These are phyloP conservation scores for Lamellibrachia columna DNA, from an alignment of 2,888 invertebrate species.

Conservation along the genomic window DNA sequence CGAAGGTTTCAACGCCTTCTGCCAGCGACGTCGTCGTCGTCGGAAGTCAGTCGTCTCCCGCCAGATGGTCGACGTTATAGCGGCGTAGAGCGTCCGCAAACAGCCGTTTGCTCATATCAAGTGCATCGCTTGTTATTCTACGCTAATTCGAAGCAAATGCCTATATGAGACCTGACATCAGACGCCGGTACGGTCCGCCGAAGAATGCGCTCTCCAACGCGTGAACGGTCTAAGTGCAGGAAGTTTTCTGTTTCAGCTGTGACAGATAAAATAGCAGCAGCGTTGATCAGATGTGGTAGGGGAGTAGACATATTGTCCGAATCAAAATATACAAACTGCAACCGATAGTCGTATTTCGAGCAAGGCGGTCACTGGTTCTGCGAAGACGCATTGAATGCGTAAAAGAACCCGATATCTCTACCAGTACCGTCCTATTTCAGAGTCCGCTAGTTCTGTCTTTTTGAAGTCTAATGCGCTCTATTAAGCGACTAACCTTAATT, in stretches of 20 bases:
- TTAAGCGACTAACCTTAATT: neutral
- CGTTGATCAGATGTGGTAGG: neutral
- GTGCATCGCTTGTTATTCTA: conserved; percentile 12
- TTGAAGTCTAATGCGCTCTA: neutral
- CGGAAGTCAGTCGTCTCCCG: neutral
- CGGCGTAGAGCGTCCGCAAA: neutral
- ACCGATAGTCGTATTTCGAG: neutral
- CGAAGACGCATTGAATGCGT: neutral
- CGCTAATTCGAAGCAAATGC: conserved; percentile 16
- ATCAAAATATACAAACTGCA: neutral
- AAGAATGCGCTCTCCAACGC: neutral
- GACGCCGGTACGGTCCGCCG: neutral
- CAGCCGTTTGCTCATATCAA: neutral
- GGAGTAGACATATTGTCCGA: neutral
- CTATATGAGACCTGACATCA: neutral
- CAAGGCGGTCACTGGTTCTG: neutral
- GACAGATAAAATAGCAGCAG: neutral
- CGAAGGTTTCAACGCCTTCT: neutral
- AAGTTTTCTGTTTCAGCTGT: neutral
- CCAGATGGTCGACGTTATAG: neutral
- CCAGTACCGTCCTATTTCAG: neutral
- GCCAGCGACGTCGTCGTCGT: neutral
- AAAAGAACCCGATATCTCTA: neutral
- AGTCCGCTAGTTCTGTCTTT: neutral
- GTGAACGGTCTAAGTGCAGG: neutral